Evolutionary conservation across 2,888 invertebrate species (phyloP).

Genomic region (Osedax fenrisi): DNA sequence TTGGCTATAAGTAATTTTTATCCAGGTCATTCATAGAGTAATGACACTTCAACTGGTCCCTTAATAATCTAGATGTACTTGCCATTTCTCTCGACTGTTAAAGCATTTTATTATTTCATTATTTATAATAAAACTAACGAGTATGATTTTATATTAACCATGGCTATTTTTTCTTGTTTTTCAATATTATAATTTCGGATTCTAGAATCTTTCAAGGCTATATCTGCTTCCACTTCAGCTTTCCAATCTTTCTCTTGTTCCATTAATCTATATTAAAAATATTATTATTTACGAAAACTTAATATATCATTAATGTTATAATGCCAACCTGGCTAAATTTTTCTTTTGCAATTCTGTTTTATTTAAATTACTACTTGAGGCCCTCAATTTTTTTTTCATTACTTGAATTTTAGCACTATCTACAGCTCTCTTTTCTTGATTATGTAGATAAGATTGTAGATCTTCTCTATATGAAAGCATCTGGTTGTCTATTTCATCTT

Average conservation of each 20-base stretch:
- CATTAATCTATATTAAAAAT: constrained; percentile 31
- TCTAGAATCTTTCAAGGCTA: constrained; percentile 35
- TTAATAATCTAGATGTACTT: constrained; percentile 40
- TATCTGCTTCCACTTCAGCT: constrained; percentile 35
- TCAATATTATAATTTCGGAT: constrained; percentile 32
- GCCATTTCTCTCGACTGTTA: constrained; percentile 44
- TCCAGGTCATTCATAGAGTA: constrained; percentile 37
- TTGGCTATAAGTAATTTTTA: not conserved
- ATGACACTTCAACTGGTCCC: constrained; percentile 41
- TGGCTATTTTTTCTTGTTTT: constrained; percentile 32
- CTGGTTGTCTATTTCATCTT: constrained; percentile 41
- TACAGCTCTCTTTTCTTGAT: constrained; percentile 38
- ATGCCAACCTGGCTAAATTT: not conserved
- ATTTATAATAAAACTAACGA: not conserved
- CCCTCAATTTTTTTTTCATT: constrained; percentile 40
- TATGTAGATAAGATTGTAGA: constrained; percentile 40
- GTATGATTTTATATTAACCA: constrained; percentile 31
- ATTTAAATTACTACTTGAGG: constrained; percentile 16
- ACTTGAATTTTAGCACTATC: constrained; percentile 38
- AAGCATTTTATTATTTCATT: constrained; percentile 18
- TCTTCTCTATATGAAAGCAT: constrained; percentile 42
- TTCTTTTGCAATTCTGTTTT: not conserved
- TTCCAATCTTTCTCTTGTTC: constrained; percentile 36
- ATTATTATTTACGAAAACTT: not conserved
- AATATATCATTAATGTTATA: not conserved